Base-by-base conservation (phyloP, 2,797 vertebrate genomes). In the Karalla daura region DNA sequence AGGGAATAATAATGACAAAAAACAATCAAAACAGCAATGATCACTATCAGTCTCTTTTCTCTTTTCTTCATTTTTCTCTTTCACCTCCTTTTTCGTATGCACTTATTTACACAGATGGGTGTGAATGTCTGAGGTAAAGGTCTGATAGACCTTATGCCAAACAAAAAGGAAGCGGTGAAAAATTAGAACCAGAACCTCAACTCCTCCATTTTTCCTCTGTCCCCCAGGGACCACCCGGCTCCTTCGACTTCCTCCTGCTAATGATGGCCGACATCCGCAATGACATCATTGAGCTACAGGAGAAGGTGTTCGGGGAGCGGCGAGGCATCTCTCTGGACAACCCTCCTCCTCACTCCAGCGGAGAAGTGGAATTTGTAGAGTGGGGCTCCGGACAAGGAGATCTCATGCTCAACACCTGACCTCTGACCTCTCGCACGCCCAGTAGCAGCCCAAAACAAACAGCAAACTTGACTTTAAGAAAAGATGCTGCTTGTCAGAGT, bases 261-360 rank as follows among this genome's bases (percentile, higher is more conserved):
- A 93, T 95, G 92, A 94, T 94, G 91, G 93, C 93, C 0, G 93
- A 95, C 84, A 91, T 95, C 74, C 92, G 91, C 18, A 92, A 93
- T 0, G 93, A 94, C 82, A 95, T 94, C 58, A 91, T 90, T 13
- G 94, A 95, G 40, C 88, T 95, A 37, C 94, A 94, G 79, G 90
- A 94, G 84, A 90, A 91, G 68, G 94, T 94, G 58, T 94, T 94
- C 17, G 90, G 90, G 35, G 92, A 91, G 75, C 86, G 83, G 52
- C 74, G 82, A 33, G 88, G 89, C 30, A 78, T 93, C 24, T 84
- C 86, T 4, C 67, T 92, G 58, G 93, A 95, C 67, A 67, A 37
- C 25, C 84, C 91, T 13, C 84, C 91, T 13, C 73, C 87, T 69
- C 82, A 89, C 7, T 86, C 90, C 53, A 84, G 78, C 0, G 86